Evolutionary conservation across 2,113 vertebrate species (phyloP), one percentile per base, ranked within the genome.

Genomic region (Clarias macrocephalus): DNA sequence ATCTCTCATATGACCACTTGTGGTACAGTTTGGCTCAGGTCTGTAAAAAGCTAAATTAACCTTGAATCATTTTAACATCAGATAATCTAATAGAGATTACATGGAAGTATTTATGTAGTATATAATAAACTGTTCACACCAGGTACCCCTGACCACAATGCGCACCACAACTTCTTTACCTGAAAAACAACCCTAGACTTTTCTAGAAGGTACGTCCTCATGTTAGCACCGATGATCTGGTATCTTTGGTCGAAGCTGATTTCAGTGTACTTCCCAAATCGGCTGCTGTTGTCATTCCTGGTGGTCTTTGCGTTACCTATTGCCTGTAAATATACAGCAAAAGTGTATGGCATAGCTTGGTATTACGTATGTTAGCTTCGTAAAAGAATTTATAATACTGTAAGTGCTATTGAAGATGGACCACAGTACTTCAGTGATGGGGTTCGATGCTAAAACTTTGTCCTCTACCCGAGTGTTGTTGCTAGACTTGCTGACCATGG

Each of bases 111-210:
- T 37, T 72, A 37, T 33, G 37, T 37, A 21, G 33, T 72, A 48
- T 48, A 48, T 48, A 48, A 48, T 48, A 7, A 48, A 48, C 25
- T 2, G 5, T 25, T 23, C 4, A 76, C 25, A 6, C 37, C 42
- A 76, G 42, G 48, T 54, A 76, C 5, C 48, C 52, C 1, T 28
- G 54, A 57, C 1, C 28, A 80, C 52, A 57, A 62, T 5, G 1
- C 62, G 15, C 54, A 48, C 48, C 48, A 48, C 6, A 81, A 37
- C 30, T 52, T 87, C 92, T 73, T 59, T 89, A 99, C 98, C 95
- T 99, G 98, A 92, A 97, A 99, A 62, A 99, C 96, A 2, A 99
- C 98, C 92, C 98, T 96, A 84, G 98, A 99, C 89, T 99, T 99
- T 93, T 99, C 98, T 84, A 99, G 94, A 73, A 99, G 95, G 88